phyloP scores from a whole-genome alignment of 2,888 invertebrate species.

The Agrypnus murinus region DNA sequence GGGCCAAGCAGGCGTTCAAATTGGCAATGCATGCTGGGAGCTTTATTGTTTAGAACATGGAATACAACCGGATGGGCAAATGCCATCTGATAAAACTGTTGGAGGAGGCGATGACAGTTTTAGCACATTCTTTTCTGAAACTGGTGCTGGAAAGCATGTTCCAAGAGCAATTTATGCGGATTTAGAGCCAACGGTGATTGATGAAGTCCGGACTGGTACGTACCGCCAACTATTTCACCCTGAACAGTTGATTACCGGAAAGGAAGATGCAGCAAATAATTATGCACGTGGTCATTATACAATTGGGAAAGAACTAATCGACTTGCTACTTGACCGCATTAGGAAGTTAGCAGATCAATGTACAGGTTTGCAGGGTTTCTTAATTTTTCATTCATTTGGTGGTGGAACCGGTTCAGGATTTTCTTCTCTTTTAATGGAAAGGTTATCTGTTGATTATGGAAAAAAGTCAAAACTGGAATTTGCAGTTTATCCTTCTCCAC shows the following conservation, averaged over 20 bases:
- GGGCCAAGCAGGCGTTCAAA: conserved; percentile 87
- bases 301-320: conserved; percentile 83
- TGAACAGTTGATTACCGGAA: conserved; percentile 87
- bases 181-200: conserved; percentile 87
- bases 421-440: conserved; percentile 73
- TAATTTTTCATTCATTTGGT: conserved; percentile 79
- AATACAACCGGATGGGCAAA: conserved; percentile 73
- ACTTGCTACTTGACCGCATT: conserved; percentile 79
- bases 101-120: conserved; percentile 72
- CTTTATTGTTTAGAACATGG: conserved; percentile 85
- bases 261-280: conserved; percentile 91
- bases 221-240: conserved; percentile 85
- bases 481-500: conserved; percentile 36
- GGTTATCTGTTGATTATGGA: conserved; percentile 30
- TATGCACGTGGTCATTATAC: conserved; percentile 90
- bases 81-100: conserved; percentile 72
- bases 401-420: conserved; percentile 79
- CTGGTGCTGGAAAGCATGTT: conserved; percentile 87
- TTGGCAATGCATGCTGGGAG: conserved; percentile 87
- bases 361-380: conserved; percentile 75
- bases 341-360: conserved; percentile 80
- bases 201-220: conserved; percentile 78
- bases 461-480: conserved; percentile 65
- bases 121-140: conserved; percentile 84
- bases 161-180: conserved; percentile 89